Base-by-base conservation (phyloP, 2,888 invertebrate genomes). In the Leucophenga montana region DNA sequence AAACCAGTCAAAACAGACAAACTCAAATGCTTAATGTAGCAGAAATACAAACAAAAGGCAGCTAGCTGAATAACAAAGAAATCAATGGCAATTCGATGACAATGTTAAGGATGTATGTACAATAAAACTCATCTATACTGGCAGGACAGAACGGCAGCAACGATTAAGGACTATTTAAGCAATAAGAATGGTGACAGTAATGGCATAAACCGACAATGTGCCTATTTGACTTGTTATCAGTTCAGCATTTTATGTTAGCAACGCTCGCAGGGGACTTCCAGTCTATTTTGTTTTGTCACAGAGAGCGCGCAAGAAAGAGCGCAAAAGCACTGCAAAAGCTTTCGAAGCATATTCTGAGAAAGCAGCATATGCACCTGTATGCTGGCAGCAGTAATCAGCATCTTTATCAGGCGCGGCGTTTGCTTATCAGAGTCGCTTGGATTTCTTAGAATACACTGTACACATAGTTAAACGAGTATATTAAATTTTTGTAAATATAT, bases 41-140 rank as follows among this genome's bases (percentile, higher is more conserved):
- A 73, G 57, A 77, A 68, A 72, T 54, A 70, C 73, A 75, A 78
- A 80, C 82, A 78, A 80, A 78, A 48, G 39, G 1, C 57, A 59
- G 8, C n/a, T n/a, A 59, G 73, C 72, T 57, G 22, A 22, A 54
- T 27, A 59, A 44, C 69, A 83, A 81, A 70, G 77, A 79, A 81
- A 82, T 82, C 81, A 81, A 84, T 79, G 84, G 78, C 78, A 81
- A 81, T 81, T 82, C 73, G 71, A 73, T 79, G 74, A 76, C 56
- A 56, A 14, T 39, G 16, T 39, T 39, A 39, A 39, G 39, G 8
- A 39, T 39, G 9, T 39, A 39, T 39, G 39, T 1, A 39, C 27
- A 27, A 27, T 27, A 39, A 39, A 1, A 3, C 8, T 11, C 11
- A 11, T 5, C 8, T 1, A 39, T 39, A 8, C 39, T 8, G 39